These are phyloP conservation scores for Carcina quercana DNA, from an alignment of 2,888 invertebrate genomes.

Conservation along the genomic window DNA sequence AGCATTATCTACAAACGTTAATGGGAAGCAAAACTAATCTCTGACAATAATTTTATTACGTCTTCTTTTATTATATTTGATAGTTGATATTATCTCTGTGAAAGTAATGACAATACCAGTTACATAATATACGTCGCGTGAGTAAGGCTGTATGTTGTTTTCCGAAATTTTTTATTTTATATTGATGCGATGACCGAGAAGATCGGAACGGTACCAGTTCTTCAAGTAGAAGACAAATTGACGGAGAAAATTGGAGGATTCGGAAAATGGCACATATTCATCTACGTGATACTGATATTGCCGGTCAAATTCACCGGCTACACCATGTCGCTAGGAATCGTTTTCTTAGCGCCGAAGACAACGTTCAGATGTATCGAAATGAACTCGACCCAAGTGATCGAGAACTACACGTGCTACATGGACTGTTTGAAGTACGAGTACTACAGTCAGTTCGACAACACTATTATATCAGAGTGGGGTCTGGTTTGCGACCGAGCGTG, in stretches of 20 bases:
- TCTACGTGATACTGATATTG: slow-evolving; percentile 73
- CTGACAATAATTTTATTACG: too few relatives aligned
- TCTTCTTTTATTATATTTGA: too few relatives aligned
- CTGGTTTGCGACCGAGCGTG: slow-evolving; percentile 77
- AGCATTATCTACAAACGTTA: too few relatives aligned
- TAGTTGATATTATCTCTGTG: too few relatives aligned
- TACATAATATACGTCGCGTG: too few relatives aligned
- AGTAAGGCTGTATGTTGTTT: too few relatives aligned
- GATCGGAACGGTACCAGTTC: too few relatives aligned
- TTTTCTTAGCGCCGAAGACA: slow-evolving; percentile 79
- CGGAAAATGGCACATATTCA: slow-evolving; percentile 78
- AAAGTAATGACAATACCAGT: too few relatives aligned
- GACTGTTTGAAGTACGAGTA: slow-evolving; percentile 71
- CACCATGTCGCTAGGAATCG: slow-evolving; percentile 80
- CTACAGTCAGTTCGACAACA: slow-evolving; percentile 76
- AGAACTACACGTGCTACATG: slow-evolving; percentile 54
- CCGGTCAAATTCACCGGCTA: slow-evolving; percentile 79
- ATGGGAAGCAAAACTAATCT: too few relatives aligned
- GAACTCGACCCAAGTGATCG: slow-evolving; percentile 27
- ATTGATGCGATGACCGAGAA: too few relatives aligned
- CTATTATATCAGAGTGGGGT: slow-evolving; percentile 81
- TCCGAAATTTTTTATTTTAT: too few relatives aligned
- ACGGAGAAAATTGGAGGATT: slow-evolving; percentile 41
- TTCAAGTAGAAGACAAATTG: slow-evolving; percentile 25
- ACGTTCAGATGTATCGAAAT: slow-evolving; percentile 51